Evolutionary conservation across 2,797 vertebrate genomes (phyloP), one percentile per base, ranked within the genome.

Genomic region (Coilia nasus): DNA sequence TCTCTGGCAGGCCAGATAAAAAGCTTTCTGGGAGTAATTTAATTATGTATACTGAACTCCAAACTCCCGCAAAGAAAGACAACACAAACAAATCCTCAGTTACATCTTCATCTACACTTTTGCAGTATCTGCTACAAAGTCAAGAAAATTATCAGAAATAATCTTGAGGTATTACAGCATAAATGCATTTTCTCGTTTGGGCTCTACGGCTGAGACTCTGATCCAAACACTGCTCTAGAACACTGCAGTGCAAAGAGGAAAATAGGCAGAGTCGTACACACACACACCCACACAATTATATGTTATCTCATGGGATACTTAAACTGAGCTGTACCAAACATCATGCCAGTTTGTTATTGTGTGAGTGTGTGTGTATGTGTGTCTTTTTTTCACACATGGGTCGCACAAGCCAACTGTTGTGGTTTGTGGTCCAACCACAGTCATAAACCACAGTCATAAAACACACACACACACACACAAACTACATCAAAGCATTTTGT

Each of bases 381-480:
- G 57, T 60, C 9, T n/a, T 9, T 60, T 9, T 60, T 83, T 35
- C 60, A 62, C 60, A 17, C 56, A 59, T 17, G 25, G 25, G 11
- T 14, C 28, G 56, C 21, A 60, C 60, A 67, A 64, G 81, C 56
- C 81, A 81, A 84, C 31, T 64, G 35, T 56, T 86, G 88, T 83
- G 88, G 87, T 89, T 88, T 88, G 87, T 64, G 85, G 85, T 78
- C 64, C 54, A 46, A 88, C 88, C 87, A 84, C 87, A 86, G 60
- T 82, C 25, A 81, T 54, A 78, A 6, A 46, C 6, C 87, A 84
- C 87, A 86, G 57, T 82, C 25, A 81, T 54, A 78, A 46, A 21
- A 21, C 19, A 21, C 19, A 21, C 64, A n/a, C 57, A 21, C 57
- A 60, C 57, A 60, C 17, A 60, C 28, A 59, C 7, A 6, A 19